Conservation (phyloP, 2,113 vertebrate species). For the Regulus satrapa region DNA sequence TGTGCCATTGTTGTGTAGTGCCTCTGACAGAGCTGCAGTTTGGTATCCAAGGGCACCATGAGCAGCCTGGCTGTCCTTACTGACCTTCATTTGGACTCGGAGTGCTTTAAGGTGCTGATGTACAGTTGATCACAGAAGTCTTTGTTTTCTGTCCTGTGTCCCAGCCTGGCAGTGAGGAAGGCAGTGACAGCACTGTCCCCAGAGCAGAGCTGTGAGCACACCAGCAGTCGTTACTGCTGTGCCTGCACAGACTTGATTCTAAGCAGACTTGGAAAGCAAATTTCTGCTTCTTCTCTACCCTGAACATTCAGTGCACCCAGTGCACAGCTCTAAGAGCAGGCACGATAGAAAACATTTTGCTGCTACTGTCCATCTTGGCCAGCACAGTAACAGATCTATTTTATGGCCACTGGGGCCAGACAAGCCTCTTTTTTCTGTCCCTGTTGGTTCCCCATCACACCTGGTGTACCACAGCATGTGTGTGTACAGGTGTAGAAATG, state of each 20-base stretch:
- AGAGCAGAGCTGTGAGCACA: neutral
- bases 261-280: neutral
- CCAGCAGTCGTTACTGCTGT: neutral
- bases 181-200: neutral
- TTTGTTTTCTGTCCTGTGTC: neutral
- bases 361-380: neutral
- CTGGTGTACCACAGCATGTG: neutral
- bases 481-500: neutral
- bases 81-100: neutral
- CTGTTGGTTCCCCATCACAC: neutral
- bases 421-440: neutral
- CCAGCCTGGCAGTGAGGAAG: neutral
- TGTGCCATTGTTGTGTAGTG: neutral
- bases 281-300: neutral
- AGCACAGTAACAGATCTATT: neutral
- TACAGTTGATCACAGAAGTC: neutral
- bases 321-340: neutral
- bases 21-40: neutral
- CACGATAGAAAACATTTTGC: neutral
- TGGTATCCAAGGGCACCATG: neutral
- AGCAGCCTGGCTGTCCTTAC: neutral
- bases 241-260: neutral
- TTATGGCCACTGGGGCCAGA: neutral
- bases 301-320: neutral
- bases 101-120: neutral